Evolutionary conservation across 1,140 invertebrate genomes (phyloP), one percentile per base, ranked within the genome.

Genomic region (Drosophila lini): DNA sequence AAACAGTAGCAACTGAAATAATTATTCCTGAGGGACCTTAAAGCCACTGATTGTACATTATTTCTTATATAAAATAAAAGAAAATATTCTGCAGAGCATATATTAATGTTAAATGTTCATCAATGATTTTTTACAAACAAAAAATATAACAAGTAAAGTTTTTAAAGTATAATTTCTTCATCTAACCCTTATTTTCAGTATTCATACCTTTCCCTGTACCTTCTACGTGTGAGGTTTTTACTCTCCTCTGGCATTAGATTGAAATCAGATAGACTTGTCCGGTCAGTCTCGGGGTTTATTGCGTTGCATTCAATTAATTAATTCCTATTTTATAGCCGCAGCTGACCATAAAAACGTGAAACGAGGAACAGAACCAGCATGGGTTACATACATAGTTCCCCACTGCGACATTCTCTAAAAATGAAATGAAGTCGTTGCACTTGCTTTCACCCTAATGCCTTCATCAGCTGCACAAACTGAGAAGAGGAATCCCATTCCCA

Each of bases 381-480:
- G 38, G 31, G 22, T 15, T 28, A 48, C 15, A n/a, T 28, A 48
- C 15, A 28, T 28, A 50, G 58, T 60, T 81, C 22, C 61, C 76
- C 78, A 40, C 59, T 40, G 71, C 80, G 80, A 88, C 82, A 86
- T 86, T 86, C 77, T 80, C 41, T 58, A 25, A 13, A 67, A 67
- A 25, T n/a, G 34, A 56, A 71, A 71, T 71, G 52, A 71, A 71
- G 68, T 59, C 68, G 68, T 71, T 71, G 52, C 65, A 71, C 65
- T 71, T 71, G 65, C 65, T 70, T 71, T 71, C 67, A 41, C 68
- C 44, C 70, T 88, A 85, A 86, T 88, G 83, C 58, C 82, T 88
- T 88, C 79, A 88, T 88, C 84, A 77, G 67, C 68, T 78, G 81
- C 74, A 67, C 64, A 74, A 75, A 74, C 57, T 68, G 1, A 25